phyloP scores from a whole-genome alignment of 2,888 invertebrate species.

The Lysandra bellargus region DNA sequence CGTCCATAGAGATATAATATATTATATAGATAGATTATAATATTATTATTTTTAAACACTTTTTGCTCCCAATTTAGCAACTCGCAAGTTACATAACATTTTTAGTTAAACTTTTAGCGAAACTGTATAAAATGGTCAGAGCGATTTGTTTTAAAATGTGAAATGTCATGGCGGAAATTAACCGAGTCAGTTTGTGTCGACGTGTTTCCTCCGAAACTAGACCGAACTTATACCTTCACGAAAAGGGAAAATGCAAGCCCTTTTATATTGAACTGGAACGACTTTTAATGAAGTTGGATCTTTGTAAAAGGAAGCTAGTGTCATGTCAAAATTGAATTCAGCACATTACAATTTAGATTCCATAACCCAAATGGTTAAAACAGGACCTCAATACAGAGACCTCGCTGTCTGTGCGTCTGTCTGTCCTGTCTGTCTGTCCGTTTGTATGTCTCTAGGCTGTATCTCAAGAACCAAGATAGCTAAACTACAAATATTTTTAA shows the following conservation, averaged over 20 bases:
- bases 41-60: background rate
- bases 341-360: too few species aligned
- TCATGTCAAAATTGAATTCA: too few species aligned
- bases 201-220: slow-evolving; percentile 17
- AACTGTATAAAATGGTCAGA: background rate
- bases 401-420: too few species aligned
- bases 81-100: background rate
- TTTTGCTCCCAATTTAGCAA: background rate
- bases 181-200: slow-evolving; percentile 7
- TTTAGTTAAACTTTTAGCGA: background rate
- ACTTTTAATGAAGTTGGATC: background rate
- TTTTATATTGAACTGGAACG: background rate
- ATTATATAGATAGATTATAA: too few species aligned
- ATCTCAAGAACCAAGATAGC: too few species aligned
- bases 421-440: too few species aligned
- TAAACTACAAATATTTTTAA: too few species aligned
- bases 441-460: too few species aligned
- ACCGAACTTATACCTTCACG: background rate
- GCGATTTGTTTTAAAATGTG: slow-evolving; percentile 6
- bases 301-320: background rate
- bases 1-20: too few species aligned
- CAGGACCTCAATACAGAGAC: background rate
- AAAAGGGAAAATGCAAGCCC: background rate
- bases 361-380: too few species aligned
- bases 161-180: slow-evolving; percentile 21